Evolutionary conservation across 2,888 invertebrate genomes (phyloP), one percentile per base, ranked within the genome.

Genomic region (Drosophila parthenogenetica): DNA sequence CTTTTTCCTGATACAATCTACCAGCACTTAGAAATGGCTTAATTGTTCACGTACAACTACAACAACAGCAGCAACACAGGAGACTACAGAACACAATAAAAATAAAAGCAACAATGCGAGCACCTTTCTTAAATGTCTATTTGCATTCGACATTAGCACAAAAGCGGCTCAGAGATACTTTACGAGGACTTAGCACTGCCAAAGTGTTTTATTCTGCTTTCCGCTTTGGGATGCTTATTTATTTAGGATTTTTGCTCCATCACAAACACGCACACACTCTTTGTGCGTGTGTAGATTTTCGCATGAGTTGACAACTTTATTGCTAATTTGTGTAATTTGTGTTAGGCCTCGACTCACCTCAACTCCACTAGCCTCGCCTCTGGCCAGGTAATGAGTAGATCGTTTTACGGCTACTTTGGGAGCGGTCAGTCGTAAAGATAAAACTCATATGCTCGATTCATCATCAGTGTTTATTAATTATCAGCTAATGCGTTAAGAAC

Each of bases 281-380:
- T 35, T 40, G 55, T 35, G 16, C 32, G 25, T 37, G 25, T 63
- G 46, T 45, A 61, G 70, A 74, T 74, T 77, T 74, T 67, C 78
- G 86, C 86, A 86, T 79, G 86, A 73, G 77, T 59, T 71, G 86
- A 74, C 71, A 81, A 70, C 81, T 82, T 87, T 84, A 84, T 81
- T 71, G 71, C 67, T 77, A 82, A 86, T 81, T 81, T 63, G 76
- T 66, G 48, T 61, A 57, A 62, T 50, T 57, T 40, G 10, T 14
- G 49, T 17, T 17, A 8, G 35, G 61, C 55, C 72, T 25, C 8
- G 7, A 5, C 25, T 25, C 5, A 5, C 25, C 25, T 25, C 25
- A 25, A 2, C 19, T 19, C 19, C 2, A 2, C 19, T 19, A 2
- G 3, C 25, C 25, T 66, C 57, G 74, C 62, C 55, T 32, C n/a